Conservation (phyloP, 2,113 vertebrate species). For the Pungitius pungitius region DNA sequence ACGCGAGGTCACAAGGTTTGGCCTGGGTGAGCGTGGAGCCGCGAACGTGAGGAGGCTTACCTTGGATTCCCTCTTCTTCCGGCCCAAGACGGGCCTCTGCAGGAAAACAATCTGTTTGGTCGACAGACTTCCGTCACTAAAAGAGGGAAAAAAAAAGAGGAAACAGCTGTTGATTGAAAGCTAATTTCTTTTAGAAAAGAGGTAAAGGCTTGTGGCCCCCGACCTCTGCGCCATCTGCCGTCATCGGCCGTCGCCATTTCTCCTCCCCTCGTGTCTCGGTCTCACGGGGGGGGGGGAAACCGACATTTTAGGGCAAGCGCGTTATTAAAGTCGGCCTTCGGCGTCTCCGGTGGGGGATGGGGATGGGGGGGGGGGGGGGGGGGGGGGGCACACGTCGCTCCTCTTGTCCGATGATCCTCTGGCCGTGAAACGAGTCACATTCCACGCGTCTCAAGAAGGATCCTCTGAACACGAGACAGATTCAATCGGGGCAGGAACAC, state of each 20-base stretch:
- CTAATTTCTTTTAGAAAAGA: too few relatives aligned
- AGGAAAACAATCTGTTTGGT: conserved; percentile 99
- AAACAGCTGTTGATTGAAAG: neutral
- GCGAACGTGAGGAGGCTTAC: conserved; percentile 78
- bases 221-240: too few relatives aligned
- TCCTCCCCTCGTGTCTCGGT: neutral
- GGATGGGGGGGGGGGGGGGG: too few relatives aligned
- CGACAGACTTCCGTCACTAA: conserved; percentile 92
- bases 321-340: neutral
- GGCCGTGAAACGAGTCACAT: conserved; percentile 48
- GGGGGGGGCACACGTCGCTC: too few relatives aligned
- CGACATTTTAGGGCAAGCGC: neutral
- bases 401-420: too few relatives aligned
- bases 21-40: too few relatives aligned
- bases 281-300: neutral
- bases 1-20: too few relatives aligned
- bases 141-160: conserved; percentile 4
- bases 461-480: conserved; percentile 65
- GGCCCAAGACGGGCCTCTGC: conserved; percentile 92
- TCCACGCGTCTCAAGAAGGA: conserved; percentile 59
- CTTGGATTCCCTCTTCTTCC: conserved; percentile 94
- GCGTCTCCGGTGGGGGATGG: too few relatives aligned
- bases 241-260: too few relatives aligned
- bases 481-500: conserved; percentile 67
- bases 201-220: too few relatives aligned